Evolutionary conservation across 2,797 vertebrate species (phyloP).

Genomic region (Acanthopagrus latus): DNA sequence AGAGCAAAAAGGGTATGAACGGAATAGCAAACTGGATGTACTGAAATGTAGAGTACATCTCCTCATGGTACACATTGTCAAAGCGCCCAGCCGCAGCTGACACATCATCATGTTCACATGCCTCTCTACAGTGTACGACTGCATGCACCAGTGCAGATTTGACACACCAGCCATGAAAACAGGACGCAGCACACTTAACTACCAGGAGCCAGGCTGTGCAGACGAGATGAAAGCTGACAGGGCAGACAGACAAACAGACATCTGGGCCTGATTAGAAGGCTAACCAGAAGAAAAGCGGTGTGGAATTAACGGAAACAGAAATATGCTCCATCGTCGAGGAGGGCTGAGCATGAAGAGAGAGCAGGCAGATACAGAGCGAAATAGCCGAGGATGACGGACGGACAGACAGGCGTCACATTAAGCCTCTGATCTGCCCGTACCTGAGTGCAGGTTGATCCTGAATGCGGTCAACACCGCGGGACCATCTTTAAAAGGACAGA

Average conservation of each 20-base stretch:
- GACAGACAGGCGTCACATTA: constrained; percentile 77
- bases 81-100: not conserved
- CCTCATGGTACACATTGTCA: not conserved
- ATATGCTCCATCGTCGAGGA: not conserved
- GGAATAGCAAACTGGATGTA: no score
- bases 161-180: constrained; percentile 29
- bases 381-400: constrained; percentile 18
- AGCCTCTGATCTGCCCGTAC: constrained; percentile 81
- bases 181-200: constrained; percentile 7
- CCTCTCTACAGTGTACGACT: constrained; percentile 2
- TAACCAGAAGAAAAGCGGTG: constrained; percentile 4
- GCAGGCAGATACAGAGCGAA: constrained; percentile 3
- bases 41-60: not conserved
- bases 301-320: constrained; percentile 10
- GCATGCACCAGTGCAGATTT: constrained; percentile 48
- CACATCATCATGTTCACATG: constrained; percentile 16
- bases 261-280: constrained; percentile 48
- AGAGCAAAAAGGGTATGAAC: no score
- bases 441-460: constrained; percentile 83
- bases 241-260: constrained; percentile 34
- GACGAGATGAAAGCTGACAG: constrained; percentile 37
- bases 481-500: constrained; percentile 79
- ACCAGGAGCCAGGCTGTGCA: constrained; percentile 20
- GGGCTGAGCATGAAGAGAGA: not conserved
- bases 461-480: constrained; percentile 82